These are phyloP conservation scores for Indicator maculatus DNA, from an alignment of 2,113 vertebrate species.

Conservation along the genomic window DNA sequence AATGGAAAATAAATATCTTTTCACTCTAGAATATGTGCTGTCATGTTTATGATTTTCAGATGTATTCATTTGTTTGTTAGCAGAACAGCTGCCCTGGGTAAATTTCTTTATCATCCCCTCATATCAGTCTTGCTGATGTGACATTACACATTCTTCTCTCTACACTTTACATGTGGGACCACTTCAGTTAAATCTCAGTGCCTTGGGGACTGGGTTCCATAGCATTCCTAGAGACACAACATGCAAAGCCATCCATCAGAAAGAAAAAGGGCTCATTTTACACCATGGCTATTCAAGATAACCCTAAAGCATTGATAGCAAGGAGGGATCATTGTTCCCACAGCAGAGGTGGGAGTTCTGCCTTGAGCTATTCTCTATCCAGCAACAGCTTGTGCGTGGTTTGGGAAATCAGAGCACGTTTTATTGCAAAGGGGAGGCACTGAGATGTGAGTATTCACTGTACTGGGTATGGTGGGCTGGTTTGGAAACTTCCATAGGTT, in stretches of 20 bases:
- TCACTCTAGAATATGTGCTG: background rate
- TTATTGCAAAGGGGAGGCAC: background rate
- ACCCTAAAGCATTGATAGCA: constrained; percentile 13
- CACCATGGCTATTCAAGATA: background rate
- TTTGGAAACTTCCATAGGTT: background rate
- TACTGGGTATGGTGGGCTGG: background rate
- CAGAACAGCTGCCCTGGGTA: background rate
- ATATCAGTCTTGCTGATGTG: background rate
- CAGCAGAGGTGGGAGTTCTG: background rate
- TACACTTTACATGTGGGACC: background rate
- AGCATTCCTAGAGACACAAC: background rate
- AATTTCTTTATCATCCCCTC: background rate
- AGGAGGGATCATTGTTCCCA: background rate
- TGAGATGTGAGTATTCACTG: background rate
- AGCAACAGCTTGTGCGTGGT: background rate
- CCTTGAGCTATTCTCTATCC: constrained; percentile 4
- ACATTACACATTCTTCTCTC: background rate
- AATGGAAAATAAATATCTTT: background rate
- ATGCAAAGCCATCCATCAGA: constrained; percentile 1
- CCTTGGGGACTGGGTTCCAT: background rate
- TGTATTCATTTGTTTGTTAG: background rate
- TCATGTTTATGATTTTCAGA: background rate
- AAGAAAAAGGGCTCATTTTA: background rate
- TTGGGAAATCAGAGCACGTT: constrained; percentile 1
- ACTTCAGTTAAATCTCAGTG: background rate